Percentiles rank a stretch among this genome's conserved stretches.
These are phyloP conservation scores for Druceiella hillmani DNA, from an alignment of 2,888 invertebrate genomes.

Conservation along the genomic window DNA sequence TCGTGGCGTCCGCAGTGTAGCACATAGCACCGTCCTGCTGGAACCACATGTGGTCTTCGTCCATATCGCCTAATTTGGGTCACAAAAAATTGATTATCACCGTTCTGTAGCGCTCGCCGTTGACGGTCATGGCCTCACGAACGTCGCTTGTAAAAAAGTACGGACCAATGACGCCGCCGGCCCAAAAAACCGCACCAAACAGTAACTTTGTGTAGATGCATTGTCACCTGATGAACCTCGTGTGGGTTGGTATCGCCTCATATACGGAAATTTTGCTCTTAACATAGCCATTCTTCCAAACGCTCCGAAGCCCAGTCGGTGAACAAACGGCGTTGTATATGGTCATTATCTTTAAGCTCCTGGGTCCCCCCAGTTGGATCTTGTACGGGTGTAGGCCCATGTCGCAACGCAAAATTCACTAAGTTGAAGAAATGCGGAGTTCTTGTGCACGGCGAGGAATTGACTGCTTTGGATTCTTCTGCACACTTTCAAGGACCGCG, in stretches of 20 bases:
- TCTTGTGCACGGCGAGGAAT: too few species aligned
- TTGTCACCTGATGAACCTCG: slow-evolving; percentile 16
- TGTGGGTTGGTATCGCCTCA: slow-evolving; percentile 20
- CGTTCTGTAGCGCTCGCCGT: slow-evolving; percentile 1
- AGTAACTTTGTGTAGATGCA: slow-evolving; percentile 19
- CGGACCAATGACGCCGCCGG: slow-evolving; percentile 1
- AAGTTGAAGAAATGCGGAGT: too few species aligned
- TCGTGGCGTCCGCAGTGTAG: slow-evolving; percentile 5
- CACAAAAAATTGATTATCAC: neutral
- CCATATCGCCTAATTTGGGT: too few species aligned
- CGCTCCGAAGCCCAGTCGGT: slow-evolving; percentile 18
- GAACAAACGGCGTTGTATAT: slow-evolving; percentile 18
- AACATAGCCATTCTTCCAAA: slow-evolving; percentile 18
- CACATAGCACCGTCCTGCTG: slow-evolving; percentile 7
- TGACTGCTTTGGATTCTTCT: too few species aligned
- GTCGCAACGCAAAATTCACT: slow-evolving; percentile 19
- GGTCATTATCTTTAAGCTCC: neutral
- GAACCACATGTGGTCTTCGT: slow-evolving; percentile 3
- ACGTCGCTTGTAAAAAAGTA: neutral
- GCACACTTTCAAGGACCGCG: too few species aligned
- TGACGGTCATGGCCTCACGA: neutral
- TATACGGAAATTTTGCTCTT: slow-evolving; percentile 18
- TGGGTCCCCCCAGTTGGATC: slow-evolving; percentile 1
- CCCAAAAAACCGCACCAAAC: slow-evolving; percentile 11
- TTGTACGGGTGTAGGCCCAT: slow-evolving; percentile 18